phyloP scores from a whole-genome alignment of 2,113 vertebrate genomes.

The Crypturellus undulatus region DNA sequence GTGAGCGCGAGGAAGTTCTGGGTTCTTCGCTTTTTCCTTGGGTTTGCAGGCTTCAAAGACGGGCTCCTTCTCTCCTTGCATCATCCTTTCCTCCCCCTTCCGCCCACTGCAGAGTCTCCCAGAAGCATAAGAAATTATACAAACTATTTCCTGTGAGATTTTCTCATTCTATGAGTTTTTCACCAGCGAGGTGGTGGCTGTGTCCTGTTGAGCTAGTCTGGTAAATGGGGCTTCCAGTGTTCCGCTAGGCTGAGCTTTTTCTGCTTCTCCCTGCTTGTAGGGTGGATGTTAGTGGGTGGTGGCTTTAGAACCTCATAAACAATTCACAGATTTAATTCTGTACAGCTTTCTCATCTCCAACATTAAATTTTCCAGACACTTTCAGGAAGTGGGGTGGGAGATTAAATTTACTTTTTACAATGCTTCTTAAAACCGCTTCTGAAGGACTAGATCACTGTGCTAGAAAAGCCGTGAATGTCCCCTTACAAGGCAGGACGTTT shows the following conservation, averaged over 20 bases:
- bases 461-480: not conserved
- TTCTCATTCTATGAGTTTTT: not conserved
- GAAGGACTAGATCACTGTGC: not conserved
- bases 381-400: conserved; percentile 4
- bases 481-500: not conserved
- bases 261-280: not conserved
- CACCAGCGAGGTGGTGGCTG: not conserved
- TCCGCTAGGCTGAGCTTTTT: not conserved
- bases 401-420: not conserved
- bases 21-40: conserved; percentile 6
- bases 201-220: not conserved
- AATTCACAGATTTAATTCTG: conserved; percentile 47
- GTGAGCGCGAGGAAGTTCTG: conserved; percentile 9
- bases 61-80: not conserved
- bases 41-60: conserved; percentile 12
- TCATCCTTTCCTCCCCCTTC: not conserved
- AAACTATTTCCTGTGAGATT: not conserved
- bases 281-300: conserved; percentile 23
- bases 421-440: not conserved
- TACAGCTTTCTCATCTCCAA: conserved; percentile 43
- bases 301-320: conserved; percentile 57
- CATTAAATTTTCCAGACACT: conserved; percentile 19
- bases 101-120: not conserved
- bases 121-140: not conserved
- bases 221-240: not conserved